Evolutionary conservation across 1,140 invertebrate species (phyloP).

Genomic region (Matsumurasca onukii): DNA sequence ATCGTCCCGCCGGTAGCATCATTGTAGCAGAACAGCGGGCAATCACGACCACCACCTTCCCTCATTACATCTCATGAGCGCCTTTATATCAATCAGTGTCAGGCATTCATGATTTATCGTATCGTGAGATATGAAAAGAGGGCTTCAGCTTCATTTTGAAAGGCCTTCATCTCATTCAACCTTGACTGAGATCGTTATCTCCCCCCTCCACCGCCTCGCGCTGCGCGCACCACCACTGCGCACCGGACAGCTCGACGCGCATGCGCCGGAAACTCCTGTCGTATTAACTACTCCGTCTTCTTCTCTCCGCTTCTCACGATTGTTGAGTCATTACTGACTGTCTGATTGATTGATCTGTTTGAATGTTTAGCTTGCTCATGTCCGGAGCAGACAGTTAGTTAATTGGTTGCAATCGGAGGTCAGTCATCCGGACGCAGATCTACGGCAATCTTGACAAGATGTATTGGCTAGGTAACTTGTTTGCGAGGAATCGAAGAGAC

Average conservation of each 20-base stretch:
- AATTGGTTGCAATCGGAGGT: too few species aligned
- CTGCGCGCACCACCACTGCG: background rate
- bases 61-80: background rate
- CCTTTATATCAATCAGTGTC: conserved; percentile 18
- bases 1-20: conserved; percentile 4
- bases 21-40: background rate
- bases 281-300: conserved; percentile 3
- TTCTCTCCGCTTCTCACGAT: background rate
- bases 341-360: background rate
- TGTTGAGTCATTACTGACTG: conserved; percentile 3
- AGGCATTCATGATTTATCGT: conserved; percentile 11
- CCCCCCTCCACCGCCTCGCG: background rate
- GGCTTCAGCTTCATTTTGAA: conserved; percentile 18
- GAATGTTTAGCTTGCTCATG: background rate
- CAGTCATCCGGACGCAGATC: too few species aligned
- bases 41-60: conserved; percentile 4
- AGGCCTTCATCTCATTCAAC: conserved; percentile 1
- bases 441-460: too few species aligned
- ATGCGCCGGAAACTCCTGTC: conserved; percentile 12
- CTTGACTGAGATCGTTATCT: conserved; percentile 16
- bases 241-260: background rate
- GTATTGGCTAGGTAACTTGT: too few species aligned
- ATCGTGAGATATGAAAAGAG: conserved; percentile 16
- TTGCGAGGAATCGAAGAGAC: too few species aligned
- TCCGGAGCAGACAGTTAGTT: background rate